Conservation (phyloP, 2,797 vertebrate species). For the Melanotaenia nigrans region DNA sequence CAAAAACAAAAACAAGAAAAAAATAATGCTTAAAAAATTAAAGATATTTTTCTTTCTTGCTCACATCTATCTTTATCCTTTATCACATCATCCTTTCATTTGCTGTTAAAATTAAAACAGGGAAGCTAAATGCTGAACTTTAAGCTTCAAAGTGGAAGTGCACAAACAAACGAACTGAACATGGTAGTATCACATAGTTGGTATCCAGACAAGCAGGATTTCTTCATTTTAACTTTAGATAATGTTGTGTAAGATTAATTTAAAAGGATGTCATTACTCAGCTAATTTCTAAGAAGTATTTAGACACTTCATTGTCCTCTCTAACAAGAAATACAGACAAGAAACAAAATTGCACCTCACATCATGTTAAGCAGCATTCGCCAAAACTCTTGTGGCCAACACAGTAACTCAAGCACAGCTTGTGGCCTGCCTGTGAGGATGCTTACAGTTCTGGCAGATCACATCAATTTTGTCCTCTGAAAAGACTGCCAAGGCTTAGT, state of each 20-base stretch:
- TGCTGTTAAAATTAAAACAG: no score
- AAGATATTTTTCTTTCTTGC: no score
- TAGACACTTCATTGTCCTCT: constrained; percentile 11
- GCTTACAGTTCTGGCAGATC: constrained; percentile 26
- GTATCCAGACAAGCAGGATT: no score
- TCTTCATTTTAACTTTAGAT: no score
- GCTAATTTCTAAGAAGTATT: not conserved
- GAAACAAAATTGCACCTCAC: constrained; percentile 31
- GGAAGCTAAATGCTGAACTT: no score
- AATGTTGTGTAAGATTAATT: not conserved
- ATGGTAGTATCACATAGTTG: no score
- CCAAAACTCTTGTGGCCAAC: constrained; percentile 47
- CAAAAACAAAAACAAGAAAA: no score
- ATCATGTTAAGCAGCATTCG: constrained; percentile 49
- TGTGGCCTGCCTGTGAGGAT: constrained; percentile 31
- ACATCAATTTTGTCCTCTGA: constrained; percentile 60
- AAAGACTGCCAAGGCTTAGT: constrained; percentile 42
- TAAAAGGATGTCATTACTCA: not conserved
- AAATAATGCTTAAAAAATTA: no score
- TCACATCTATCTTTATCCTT: no score
- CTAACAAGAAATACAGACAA: constrained; percentile 35
- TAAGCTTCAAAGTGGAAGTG: no score
- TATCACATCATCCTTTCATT: no score
- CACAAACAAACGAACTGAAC: no score
- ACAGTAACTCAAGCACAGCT: constrained; percentile 64